Base-by-base conservation (phyloP, 2,888 invertebrate genomes). In the Xanthia icteritia region DNA sequence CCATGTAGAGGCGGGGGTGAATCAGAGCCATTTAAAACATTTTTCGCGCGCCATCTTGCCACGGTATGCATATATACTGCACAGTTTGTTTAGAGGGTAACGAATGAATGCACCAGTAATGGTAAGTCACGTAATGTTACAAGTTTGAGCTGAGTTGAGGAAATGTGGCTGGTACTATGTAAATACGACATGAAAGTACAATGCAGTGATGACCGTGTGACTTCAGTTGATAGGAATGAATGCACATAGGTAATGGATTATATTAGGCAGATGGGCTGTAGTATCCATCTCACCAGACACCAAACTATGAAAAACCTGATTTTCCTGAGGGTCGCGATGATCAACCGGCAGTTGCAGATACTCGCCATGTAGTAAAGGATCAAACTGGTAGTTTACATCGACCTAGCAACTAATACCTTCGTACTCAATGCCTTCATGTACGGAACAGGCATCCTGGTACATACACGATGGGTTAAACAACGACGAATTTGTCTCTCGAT, bases 11-110 rank as follows among this genome's bases (percentile, higher is more conserved):
- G 71, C 79, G 79, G 72, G 65, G 66, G 68, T 73, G 72, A 76
- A 76, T 85, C 69, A 66, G 73, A 73, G 82, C 71, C 82, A 73
- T 79, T 89, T 81, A 82, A 81, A 77, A 76, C 78, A 86, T 85
- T 90, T 90, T 90, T 86, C 82, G 81, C 77, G 79, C 82, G 83
- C 84, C 76, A 69, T 73, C 80, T 83, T 79, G 71, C 77, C 74
- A 78, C 58, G 67, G 69, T 73, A 67, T 76, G 69, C 56, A 75
- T 66, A 56, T 86, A 80, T 69, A 68, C n/a, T 67, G 64, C 60
- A 48, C 54, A 56, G 54, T 78, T 72, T 72, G 42, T 77, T 75
- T 64, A 48, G 17, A 63, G 23, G 17, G 23, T 36, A 31, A 73
- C 17, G 8, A 69, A 83, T 54, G 72, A 65, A 74, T 81, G 54